Evolutionary conservation across 2,888 invertebrate genomes (phyloP), one percentile per base, ranked within the genome.

Genomic region (Nemotelus pantherinus): DNA sequence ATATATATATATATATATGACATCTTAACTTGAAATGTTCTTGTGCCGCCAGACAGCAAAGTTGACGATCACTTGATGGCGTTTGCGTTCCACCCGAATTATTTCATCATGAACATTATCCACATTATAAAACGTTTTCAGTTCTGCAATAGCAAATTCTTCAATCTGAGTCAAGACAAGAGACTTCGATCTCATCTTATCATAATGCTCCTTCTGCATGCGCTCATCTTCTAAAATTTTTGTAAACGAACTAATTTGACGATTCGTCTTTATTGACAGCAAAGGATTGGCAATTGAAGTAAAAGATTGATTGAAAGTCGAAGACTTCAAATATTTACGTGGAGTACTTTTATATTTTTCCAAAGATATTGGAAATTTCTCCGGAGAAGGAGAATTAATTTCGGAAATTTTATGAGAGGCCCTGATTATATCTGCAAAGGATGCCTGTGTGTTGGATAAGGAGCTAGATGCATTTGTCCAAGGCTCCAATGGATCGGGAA

Each of bases 71-170:
- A 82, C 80, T 70, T 83, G 82, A 71, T 81, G 72, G 25, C 81
- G 80, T 78, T 82, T 84, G 1, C 86, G 72, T n/a, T 78, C 83
- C 60, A 95, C 92, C 2, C 91, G 91, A 76, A 95, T 93, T 72
- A 89, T 85, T 85, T 95, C 95, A 82, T 95, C 94, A 60, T 89
- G 89, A 47, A 91, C 88, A 82, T 92, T 90, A 77, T 91, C 90
- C 1, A 91, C 90, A 82, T 92, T 92, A 87, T 96, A 96, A 85
- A 93, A 93, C 78, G 89, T 88, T 77, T 91, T 89, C 78, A 96
- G 86, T 81, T 95, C 94, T 79, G 93, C 92, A 81, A 96, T 94
- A 0, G 96, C 96, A 84, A 91, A 92, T 85, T 96, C 96, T 88
- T 96, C 96, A 81, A 95, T 95, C 91, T 95, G 95, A 25, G 95